Evolutionary conservation across 2,797 vertebrate species (phyloP).

Genomic region (Etheostoma perlongum): DNA sequence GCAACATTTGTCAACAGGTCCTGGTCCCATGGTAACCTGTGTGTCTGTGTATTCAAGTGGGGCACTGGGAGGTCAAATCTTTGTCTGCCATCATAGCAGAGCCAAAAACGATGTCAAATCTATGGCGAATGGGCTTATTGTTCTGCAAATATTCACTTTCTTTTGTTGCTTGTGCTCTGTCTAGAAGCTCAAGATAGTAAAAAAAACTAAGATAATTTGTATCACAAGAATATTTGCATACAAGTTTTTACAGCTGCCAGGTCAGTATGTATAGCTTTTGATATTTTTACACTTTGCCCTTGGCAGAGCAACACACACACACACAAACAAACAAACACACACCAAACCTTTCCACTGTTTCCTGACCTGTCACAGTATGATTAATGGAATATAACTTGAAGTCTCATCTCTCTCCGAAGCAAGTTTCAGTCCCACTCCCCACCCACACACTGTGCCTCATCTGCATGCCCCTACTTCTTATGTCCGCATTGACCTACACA

Average conservation of each 20-base stretch:
- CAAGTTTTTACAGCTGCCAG: constrained; percentile 43
- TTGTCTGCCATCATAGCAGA: constrained; percentile 37
- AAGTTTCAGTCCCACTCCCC: constrained; percentile 32
- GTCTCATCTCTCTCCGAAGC: constrained; percentile 54
- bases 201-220: constrained; percentile 18
- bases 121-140: constrained; percentile 9
- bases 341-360: constrained; percentile 51
- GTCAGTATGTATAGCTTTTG: constrained; percentile 11
- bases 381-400: constrained; percentile 66
- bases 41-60: constrained; percentile 49
- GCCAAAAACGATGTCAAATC: constrained; percentile 14
- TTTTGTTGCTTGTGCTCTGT: not conserved
- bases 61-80: constrained; percentile 54
- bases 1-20: constrained; percentile 42
- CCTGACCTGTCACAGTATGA: constrained; percentile 57
- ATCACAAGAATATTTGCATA: constrained; percentile 37
- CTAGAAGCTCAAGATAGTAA: constrained; percentile 16
- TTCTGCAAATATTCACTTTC: not conserved
- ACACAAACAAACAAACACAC: not conserved
- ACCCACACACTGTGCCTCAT: constrained; percentile 33
- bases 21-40: constrained; percentile 18
- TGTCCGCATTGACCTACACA: constrained; percentile 65
- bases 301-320: constrained; percentile 24
- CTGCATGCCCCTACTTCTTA: constrained; percentile 22
- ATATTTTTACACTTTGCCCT: constrained; percentile 39